Percentiles rank a stretch among this genome's conserved stretches.
Conservation (phyloP, 2,113 vertebrate genomes). For the Lepidothrix coronata region DNA sequence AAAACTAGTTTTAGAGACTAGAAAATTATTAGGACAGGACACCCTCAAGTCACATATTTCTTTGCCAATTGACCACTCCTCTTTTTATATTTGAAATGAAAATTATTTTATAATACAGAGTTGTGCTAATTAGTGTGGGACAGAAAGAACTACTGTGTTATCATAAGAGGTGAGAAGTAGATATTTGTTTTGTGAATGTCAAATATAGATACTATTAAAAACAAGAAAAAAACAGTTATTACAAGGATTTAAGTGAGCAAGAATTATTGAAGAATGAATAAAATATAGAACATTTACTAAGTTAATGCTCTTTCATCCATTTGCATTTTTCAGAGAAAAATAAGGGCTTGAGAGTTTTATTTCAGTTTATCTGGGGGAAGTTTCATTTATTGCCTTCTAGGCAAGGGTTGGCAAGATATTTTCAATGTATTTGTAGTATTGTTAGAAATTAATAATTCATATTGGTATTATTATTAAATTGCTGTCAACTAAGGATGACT, state of each 20-base stretch:
- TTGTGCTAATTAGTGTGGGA: background rate
- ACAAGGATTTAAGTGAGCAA: background rate
- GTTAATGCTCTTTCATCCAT: background rate
- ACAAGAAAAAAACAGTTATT: background rate
- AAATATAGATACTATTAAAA: background rate
- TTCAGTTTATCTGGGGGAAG: background rate
- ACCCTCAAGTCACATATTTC: background rate
- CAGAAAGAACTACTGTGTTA: background rate
- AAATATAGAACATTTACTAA: background rate
- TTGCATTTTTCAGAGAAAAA: background rate
- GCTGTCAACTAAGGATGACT: slow-evolving; percentile 29
- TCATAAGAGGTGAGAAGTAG: background rate
- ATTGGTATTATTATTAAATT: slow-evolving; percentile 33
- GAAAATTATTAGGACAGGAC: background rate
- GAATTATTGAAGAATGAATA: background rate
- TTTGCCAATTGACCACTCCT: background rate
- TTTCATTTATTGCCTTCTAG: background rate
- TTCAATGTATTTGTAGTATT: slow-evolving; percentile 18
- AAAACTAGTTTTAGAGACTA: background rate
- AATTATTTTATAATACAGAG: background rate
- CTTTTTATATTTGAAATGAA: background rate
- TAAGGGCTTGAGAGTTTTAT: background rate
- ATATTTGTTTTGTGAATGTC: background rate
- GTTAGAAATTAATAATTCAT: slow-evolving; percentile 59
- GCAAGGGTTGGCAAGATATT: slow-evolving; percentile 17